phyloP scores from a whole-genome alignment of 1,140 invertebrate genomes.

The Ctenoplectra terminalis region DNA sequence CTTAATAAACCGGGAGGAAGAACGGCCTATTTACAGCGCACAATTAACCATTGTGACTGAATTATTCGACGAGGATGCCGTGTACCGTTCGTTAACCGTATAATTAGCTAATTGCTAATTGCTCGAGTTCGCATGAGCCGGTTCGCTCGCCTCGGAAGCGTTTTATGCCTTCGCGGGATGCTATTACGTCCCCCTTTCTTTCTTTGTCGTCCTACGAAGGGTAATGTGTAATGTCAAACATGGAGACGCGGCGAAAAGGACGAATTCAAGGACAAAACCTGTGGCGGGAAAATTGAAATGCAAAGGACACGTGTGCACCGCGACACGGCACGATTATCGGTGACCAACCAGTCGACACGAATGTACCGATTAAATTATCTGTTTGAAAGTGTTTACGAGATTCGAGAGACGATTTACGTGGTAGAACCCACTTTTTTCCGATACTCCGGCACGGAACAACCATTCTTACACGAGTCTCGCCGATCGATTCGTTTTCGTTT shows the following conservation, averaged over 20 bases:
- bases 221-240: neutral
- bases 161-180: conserved; percentile 45
- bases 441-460: neutral
- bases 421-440: neutral
- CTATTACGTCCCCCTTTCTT: neutral
- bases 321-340: conserved; percentile 2
- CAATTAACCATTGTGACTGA: conserved; percentile 67
- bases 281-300: conserved; percentile 35
- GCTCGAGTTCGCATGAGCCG: conserved; percentile 63
- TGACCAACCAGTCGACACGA: no score
- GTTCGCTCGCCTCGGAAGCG: conserved; percentile 30
- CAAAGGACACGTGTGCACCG: conserved; percentile 32
- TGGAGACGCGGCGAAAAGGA: neutral
- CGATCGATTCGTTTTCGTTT: neutral
- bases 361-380: neutral
- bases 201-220: no score
- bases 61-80: conserved; percentile 62
- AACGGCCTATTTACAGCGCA: conserved; percentile 54
- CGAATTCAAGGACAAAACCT: conserved; percentile 8
- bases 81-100: conserved; percentile 63
- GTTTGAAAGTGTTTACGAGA: neutral
- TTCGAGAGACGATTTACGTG: neutral
- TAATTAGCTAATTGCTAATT: conserved; percentile 71
- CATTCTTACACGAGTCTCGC: no score
- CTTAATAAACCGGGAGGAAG: conserved; percentile 48